Conservation (phyloP, 2,113 vertebrate genomes). For the Oceanites oceanicus region DNA sequence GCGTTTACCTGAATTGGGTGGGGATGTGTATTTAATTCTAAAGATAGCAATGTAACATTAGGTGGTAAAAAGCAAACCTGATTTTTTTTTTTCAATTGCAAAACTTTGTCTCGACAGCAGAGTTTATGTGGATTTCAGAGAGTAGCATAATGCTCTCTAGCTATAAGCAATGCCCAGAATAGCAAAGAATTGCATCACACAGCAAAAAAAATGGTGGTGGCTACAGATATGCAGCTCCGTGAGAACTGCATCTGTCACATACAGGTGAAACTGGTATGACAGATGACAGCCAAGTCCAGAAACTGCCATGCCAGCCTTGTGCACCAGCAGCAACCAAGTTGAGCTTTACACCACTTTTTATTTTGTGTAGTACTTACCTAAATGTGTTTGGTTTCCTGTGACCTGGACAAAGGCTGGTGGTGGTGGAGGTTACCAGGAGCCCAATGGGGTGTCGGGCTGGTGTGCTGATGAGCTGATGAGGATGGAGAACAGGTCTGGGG, state of each 20-base stretch:
- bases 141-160: not conserved
- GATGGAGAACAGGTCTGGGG: not conserved
- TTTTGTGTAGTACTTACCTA: not conserved
- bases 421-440: not conserved
- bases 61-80: not conserved
- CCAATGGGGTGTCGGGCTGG: not conserved
- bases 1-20: not conserved
- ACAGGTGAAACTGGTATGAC: not conserved
- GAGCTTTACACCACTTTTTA: not conserved
- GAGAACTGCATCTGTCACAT: fast-evolving
- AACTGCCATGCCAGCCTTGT: not conserved
- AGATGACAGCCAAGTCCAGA: not conserved
- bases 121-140: not conserved
- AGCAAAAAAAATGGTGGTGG: not conserved
- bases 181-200: not conserved
- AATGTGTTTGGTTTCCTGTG: not conserved
- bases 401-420: not conserved
- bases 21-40: not conserved
- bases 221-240: fast-evolving
- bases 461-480: not conserved
- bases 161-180: not conserved
- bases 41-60: not conserved
- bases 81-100: not conserved
- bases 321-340: not conserved
- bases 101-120: not conserved